Evolutionary conservation across 1,140 invertebrate genomes (phyloP).

Genomic region (Leptinotarsa defecta): DNA sequence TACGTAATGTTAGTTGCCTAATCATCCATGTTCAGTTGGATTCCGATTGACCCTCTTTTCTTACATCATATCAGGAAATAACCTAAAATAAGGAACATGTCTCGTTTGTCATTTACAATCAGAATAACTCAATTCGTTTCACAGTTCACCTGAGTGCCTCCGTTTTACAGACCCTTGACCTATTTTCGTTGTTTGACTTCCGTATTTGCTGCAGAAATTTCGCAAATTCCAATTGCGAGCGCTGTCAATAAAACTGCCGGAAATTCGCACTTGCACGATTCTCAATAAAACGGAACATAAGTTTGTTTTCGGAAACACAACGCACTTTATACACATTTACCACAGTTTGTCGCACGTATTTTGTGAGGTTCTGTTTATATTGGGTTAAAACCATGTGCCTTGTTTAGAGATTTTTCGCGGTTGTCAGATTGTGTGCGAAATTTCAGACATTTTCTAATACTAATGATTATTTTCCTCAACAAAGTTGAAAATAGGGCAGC

Average conservation of each 20-base stretch:
- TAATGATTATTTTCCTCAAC: no score
- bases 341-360: not conserved
- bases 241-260: not conserved
- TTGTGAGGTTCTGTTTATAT: conserved; percentile 1
- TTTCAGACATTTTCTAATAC: no score
- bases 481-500: no score
- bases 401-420: not conserved
- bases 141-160: not conserved
- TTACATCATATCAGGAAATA: not conserved
- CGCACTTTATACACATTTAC: not conserved
- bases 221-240: not conserved
- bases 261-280: not conserved
- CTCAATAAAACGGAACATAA: not conserved
- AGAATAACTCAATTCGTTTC: not conserved
- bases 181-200: not conserved
- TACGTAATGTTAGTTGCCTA: conserved; percentile 5
- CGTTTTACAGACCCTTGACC: not conserved
- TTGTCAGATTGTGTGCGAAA: not conserved
- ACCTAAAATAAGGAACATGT: not conserved
- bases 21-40: not conserved
- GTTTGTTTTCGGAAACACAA: not conserved
- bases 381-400: not conserved
- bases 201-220: not conserved
- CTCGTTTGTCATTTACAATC: not conserved
- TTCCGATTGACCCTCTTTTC: not conserved